Conservation (phyloP, 2,113 vertebrate species). For the Tachysurus fulvidraco region DNA sequence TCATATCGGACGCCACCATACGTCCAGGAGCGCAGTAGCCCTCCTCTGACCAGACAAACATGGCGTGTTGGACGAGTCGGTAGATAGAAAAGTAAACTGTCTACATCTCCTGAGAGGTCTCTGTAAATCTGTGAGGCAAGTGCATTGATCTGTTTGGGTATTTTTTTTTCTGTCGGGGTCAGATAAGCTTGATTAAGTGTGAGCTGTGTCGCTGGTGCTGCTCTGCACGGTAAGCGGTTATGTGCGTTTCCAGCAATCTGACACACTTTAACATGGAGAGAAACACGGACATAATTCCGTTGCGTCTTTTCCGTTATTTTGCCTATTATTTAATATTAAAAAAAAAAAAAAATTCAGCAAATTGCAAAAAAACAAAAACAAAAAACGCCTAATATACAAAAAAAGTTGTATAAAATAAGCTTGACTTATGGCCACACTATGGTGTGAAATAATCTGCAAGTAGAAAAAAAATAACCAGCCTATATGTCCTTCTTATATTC, state of each 20-base stretch:
- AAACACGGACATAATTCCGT: neutral
- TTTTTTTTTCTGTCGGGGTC: constrained; percentile 26
- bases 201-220: constrained; percentile 25
- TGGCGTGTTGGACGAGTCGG: constrained; percentile 9
- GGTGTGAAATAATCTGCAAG: neutral
- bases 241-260: neutral
- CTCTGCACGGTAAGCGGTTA: constrained; percentile 47
- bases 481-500: neutral
- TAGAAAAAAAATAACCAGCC: neutral
- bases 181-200: constrained; percentile 36
- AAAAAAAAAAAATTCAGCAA: too few relatives aligned
- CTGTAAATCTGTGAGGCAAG: constrained; percentile 24
- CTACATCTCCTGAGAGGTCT: neutral
- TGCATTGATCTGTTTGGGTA: constrained; percentile 37
- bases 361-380: too few relatives aligned
- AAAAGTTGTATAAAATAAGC: neutral
- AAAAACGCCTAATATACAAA: neutral
- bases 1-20: constrained; percentile 51
- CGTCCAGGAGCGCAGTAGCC: constrained; percentile 46
- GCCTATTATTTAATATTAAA: too few relatives aligned
- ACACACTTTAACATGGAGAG: neutral
- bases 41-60: constrained; percentile 11
- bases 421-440: neutral
- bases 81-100: constrained; percentile 10
- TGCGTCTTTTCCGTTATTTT: neutral